These are phyloP conservation scores for Drosophila mayaguana DNA, from an alignment of 2,888 invertebrate species.

Conservation along the genomic window DNA sequence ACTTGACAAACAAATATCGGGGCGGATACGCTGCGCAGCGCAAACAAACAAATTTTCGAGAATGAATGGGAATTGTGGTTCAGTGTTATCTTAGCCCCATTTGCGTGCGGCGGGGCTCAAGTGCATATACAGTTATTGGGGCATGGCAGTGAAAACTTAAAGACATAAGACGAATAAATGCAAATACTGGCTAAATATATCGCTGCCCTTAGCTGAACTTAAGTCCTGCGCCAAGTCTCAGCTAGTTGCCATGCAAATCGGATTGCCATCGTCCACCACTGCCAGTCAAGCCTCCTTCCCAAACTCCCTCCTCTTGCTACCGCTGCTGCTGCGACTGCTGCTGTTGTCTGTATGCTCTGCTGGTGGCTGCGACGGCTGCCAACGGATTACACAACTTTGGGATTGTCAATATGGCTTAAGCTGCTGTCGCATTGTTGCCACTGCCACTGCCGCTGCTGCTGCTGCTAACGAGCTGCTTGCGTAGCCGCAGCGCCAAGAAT, in stretches of 20 bases:
- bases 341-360: constrained; percentile 3
- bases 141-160: constrained; percentile 45
- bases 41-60: constrained; percentile 53
- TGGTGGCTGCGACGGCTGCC: constrained; percentile 18
- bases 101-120: constrained; percentile 24
- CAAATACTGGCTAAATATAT: constrained; percentile 74
- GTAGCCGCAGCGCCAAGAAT: constrained; percentile 69
- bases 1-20: constrained; percentile 41
- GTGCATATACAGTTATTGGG: constrained; percentile 43
- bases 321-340: neutral
- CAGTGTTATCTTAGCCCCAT: constrained; percentile 48
- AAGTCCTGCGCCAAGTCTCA: constrained; percentile 33
- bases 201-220: constrained; percentile 47
- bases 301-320: too few species aligned
- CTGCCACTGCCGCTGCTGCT: constrained; percentile 28
- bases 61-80: constrained; percentile 32
- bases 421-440: constrained; percentile 57
- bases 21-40: constrained; percentile 36
- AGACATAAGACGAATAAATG: constrained; percentile 73
- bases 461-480: constrained; percentile 65
- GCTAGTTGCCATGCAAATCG: constrained; percentile 57
- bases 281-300: neutral
- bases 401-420: constrained; percentile 63
- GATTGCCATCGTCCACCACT: constrained; percentile 32
- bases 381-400: constrained; percentile 58